Evolutionary conservation across 2,888 invertebrate genomes (phyloP), one percentile per base, ranked within the genome.

Genomic region (Rhingia rostrata): DNA sequence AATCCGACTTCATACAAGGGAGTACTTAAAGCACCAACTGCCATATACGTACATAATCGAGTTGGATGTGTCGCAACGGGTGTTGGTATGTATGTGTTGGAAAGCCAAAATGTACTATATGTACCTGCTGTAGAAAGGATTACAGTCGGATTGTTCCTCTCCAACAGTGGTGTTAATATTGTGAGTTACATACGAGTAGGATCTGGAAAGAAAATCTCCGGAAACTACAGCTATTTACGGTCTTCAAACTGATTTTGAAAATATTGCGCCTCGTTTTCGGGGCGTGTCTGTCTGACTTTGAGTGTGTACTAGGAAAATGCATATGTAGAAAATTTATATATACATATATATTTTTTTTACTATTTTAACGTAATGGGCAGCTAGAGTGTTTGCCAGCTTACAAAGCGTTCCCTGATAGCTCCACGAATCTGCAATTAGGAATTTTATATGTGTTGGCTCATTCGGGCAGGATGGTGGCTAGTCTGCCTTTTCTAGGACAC

Each of bases 1-100:
- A 83, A 84, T 84, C 70, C 70, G 80, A 84, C 70, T 84, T 80
- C 66, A 80, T 74, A 39, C 83, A 41, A 22, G 73, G 83, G 83
- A 83, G 61, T 78, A 73, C 78, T 83, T 83, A 83, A n/a, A 73
- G 56, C 56, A 47, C 22, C 47, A 56, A 45, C n/a, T 35, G 41
- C 47, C 39, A 41, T 74, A 69, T 45, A 12, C 14, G 12, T 49
- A 14, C 14, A 22, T 72, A 72, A 64, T 64, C 41, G n/a, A 35
- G 10, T 63, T 9, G 47, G 32, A 43, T 51, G 64, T 64, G n/a
- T 64, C 49, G 41, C 22, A 56, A 43, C 43, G 7, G 30, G 32
- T 4, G 14, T 22, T 12, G n/a, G 14, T 47, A 47, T 47, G 22
- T 22, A 39, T 6, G 33, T 12, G 12, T 7, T 35, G 9, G 49